Evolutionary conservation across 2,888 invertebrate genomes (phyloP), one percentile per base, ranked within the genome.

Genomic region (Eulithis testata): DNA sequence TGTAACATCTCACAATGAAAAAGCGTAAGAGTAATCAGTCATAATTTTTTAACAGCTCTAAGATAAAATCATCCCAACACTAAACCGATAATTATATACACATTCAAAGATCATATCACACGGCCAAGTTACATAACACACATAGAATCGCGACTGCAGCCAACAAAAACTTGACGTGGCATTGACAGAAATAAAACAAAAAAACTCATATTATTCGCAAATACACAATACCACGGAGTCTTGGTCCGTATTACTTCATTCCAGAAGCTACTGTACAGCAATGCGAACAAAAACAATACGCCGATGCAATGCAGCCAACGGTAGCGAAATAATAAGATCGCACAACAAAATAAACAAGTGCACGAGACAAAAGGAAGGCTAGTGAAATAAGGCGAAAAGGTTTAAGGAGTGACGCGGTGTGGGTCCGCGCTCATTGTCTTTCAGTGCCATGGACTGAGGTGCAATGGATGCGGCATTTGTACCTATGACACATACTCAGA

Each of bases 271-370:
- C 85, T 81, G 81, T 77, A 79, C 72, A 76, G 79, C 82, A 78
- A 86, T 83, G 84, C 86, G 88, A 87, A 80, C 87, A 91, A 92
- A 91, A 91, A 91, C 86, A 83, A 85, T 83, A 76, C 80, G 82
- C 78, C 83, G 81, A 81, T 83, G 87, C 90, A 86, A 85, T 84
- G 88, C 87, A 88, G 86, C 86, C 87, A 90, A 91, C 91, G 90
- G 92, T 91, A 92, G 92, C 92, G 85, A 91, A 91, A 92, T 93
- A 93, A 93, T 93, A 93, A 93, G 92, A 91, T 91, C 90, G 88
- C 89, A 84, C 90, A 89, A 88, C 90, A 92, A 92, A 92, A 91
- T 92, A 93, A 93, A 93, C 88, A 90, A 91, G 84, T 87, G 85
- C 85, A 83, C 86, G 87, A 89, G 88, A 92, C 91, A 91, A 92